Conservation (phyloP, 1,140 invertebrate species). For the Cecropterus lyciades region DNA sequence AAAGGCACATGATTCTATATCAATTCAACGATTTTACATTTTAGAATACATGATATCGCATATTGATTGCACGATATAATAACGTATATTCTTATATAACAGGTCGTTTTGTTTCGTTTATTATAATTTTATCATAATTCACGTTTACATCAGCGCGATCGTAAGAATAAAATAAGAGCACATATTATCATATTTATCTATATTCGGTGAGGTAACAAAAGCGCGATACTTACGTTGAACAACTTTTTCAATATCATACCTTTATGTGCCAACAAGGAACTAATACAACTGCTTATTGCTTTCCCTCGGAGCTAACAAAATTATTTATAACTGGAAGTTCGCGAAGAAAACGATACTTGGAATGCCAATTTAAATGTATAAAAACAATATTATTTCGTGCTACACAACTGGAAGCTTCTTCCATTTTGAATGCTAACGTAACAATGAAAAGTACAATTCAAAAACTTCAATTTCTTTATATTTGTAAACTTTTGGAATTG, state of each 20-base stretch:
- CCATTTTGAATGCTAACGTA: neutral
- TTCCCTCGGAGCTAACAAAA: neutral
- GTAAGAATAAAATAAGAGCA: no score
- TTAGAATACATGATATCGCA: no score
- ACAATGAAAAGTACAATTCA: neutral
- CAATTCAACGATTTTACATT: no score
- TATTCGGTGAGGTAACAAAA: neutral
- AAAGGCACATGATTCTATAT: no score
- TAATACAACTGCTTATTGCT: conserved; percentile 22
- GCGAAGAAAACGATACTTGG: conserved; percentile 4
- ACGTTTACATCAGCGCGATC: no score
- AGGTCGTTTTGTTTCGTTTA: no score
- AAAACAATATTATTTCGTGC: neutral
- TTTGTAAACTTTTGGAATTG: neutral
- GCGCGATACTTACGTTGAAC: conserved; percentile 11
- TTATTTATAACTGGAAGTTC: neutral
- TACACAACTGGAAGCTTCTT: neutral
- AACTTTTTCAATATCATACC: conserved; percentile 28
- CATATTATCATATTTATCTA: no score
- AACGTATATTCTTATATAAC: no score
- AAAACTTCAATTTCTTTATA: conserved; percentile 2
- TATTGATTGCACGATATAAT: no score
- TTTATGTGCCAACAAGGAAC: conserved; percentile 18
- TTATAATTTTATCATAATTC: no score
- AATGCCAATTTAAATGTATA: neutral